Evolutionary conservation across 1,140 invertebrate species (phyloP).

Genomic region (Temnothorax longispinosus): DNA sequence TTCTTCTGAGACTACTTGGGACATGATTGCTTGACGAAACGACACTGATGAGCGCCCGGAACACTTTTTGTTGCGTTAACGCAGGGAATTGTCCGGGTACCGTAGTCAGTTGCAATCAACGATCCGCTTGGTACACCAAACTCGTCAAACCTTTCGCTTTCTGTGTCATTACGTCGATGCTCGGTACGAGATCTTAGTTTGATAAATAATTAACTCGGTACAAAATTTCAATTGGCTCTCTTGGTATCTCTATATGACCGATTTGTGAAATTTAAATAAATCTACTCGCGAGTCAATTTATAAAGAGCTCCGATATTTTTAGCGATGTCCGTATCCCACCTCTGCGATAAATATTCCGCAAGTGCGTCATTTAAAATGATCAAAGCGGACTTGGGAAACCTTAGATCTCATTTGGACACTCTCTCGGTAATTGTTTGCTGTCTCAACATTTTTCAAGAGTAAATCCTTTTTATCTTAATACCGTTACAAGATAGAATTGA

Average conservation of each 20-base stretch:
- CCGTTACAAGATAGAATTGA: not conserved
- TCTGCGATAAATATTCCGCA: slow-evolving; percentile 82
- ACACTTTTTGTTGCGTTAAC: slow-evolving; percentile 70
- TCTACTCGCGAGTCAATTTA: not conserved
- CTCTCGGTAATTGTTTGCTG: slow-evolving; percentile 76
- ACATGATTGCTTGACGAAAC: slow-evolving; percentile 55
- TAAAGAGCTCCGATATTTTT: slow-evolving; percentile 28
- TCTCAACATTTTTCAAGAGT: slow-evolving; percentile 7
- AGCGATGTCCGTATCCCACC: slow-evolving; percentile 81
- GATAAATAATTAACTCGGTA: not conserved
- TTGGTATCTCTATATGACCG: not conserved
- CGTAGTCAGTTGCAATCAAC: slow-evolving; percentile 54
- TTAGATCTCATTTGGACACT: slow-evolving; percentile 76
- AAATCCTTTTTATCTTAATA: not conserved
- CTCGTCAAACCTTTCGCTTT: slow-evolving; percentile 77
- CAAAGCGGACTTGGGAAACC: slow-evolving; percentile 78
- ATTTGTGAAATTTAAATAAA: not conserved
- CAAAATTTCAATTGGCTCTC: not conserved
- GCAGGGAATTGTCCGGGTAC: slow-evolving; percentile 71
- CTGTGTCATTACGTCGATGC: slow-evolving; percentile 78
- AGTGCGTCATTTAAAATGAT: slow-evolving; percentile 77
- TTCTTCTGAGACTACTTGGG: not conserved
- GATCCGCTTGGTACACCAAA: slow-evolving; percentile 72
- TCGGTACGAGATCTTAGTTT: slow-evolving; percentile 71
- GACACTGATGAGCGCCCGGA: slow-evolving; percentile 74